Percentiles rank a stretch among this genome's conserved stretches.
Conservation (phyloP, 1,140 invertebrate species). For the Penaeus chinensis region DNA sequence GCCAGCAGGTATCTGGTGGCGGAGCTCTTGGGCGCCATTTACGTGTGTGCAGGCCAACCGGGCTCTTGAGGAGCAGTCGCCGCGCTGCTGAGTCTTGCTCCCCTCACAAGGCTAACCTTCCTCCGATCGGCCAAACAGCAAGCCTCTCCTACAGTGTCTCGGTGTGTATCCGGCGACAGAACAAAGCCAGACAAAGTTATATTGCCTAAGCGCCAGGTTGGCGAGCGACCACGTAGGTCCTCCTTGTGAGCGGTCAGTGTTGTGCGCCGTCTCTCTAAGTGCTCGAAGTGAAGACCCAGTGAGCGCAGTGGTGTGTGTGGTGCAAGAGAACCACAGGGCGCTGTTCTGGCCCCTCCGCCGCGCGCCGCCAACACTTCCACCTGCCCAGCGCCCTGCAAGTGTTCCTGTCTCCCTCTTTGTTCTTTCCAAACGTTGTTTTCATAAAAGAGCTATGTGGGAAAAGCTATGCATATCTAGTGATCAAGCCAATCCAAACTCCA, state of each 20-base stretch:
- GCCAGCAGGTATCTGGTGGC: conserved; percentile 58
- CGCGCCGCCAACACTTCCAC: conserved; percentile 36
- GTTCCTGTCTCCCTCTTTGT: conserved; percentile 40
- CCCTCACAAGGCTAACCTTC: conserved; percentile 41
- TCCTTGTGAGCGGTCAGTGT: conserved; percentile 45
- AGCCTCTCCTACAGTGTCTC: conserved; percentile 29
- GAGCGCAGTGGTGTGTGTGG: conserved; percentile 32
- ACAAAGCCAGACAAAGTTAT: conserved; percentile 30
- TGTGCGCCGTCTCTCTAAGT: conserved; percentile 5
- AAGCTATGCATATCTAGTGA: too few relatives aligned
- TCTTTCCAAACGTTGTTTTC: conserved; percentile 8
- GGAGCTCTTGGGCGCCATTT: conserved; percentile 50
- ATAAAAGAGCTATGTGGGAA: too few relatives aligned
- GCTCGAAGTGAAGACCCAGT: too few relatives aligned
- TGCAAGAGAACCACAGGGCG: conserved; percentile 18
- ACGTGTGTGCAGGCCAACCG: conserved; percentile 59
- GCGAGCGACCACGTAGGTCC: conserved; percentile 18
- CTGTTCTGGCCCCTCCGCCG: conserved; percentile 25
- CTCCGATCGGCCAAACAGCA: conserved; percentile 45
- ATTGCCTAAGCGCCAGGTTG: not conserved
- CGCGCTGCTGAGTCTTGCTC: conserved; percentile 39
- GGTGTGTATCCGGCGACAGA: conserved; percentile 44
- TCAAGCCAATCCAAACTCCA: too few relatives aligned
- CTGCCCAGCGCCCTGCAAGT: conserved; percentile 39
- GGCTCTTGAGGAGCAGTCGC: conserved; percentile 53